A percentile compares a stretch with the other conserved stretches of the same genome.
These are phyloP conservation scores for Scaptomyza cyrtandrae DNA, from an alignment of 2,888 invertebrate genomes.

Conservation along the genomic window DNA sequence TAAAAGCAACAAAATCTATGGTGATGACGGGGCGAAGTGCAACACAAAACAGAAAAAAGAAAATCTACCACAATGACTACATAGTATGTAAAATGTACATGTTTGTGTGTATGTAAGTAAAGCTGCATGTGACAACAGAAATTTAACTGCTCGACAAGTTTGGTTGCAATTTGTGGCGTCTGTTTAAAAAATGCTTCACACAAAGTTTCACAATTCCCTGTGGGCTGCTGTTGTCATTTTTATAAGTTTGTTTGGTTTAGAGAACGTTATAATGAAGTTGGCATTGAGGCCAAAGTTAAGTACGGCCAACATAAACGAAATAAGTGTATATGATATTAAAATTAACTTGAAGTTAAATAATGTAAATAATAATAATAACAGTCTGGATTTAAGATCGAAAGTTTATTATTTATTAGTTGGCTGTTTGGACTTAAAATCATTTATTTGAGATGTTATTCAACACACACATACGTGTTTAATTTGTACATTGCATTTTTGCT, in stretches of 20 bases:
- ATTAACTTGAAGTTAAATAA: background rate
- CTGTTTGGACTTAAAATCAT: slow-evolving; percentile 24
- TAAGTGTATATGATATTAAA: slow-evolving; percentile 1
- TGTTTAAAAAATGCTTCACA: slow-evolving; percentile 55
- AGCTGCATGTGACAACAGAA: slow-evolving; percentile 49
- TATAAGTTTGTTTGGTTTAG: slow-evolving; percentile 53
- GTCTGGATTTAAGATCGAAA: background rate
- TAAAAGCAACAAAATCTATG: slow-evolving; percentile 43
- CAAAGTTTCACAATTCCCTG: slow-evolving; percentile 52
- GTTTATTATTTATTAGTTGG: background rate
- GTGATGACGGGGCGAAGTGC: slow-evolving; percentile 50
- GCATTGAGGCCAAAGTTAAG: slow-evolving; percentile 18
- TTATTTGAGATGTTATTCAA: slow-evolving; percentile 42
- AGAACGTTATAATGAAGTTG: slow-evolving; percentile 49
- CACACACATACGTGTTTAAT: slow-evolving; percentile 11
- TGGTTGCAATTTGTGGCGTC: slow-evolving; percentile 70
- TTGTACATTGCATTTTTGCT: slow-evolving; percentile 27
- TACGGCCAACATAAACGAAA: slow-evolving; percentile 23
- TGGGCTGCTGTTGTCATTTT: slow-evolving; percentile 37
- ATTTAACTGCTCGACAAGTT: slow-evolving; percentile 61
- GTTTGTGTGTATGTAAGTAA: slow-evolving; percentile 18
- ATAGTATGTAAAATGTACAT: slow-evolving; percentile 36
- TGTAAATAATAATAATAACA: background rate
- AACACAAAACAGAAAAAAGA: slow-evolving; percentile 3
- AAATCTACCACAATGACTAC: slow-evolving; percentile 22